Evolutionary conservation across 2,888 invertebrate genomes (phyloP), one percentile per base, ranked within the genome.

Genomic region (Parapristionchus giblindavisi): DNA sequence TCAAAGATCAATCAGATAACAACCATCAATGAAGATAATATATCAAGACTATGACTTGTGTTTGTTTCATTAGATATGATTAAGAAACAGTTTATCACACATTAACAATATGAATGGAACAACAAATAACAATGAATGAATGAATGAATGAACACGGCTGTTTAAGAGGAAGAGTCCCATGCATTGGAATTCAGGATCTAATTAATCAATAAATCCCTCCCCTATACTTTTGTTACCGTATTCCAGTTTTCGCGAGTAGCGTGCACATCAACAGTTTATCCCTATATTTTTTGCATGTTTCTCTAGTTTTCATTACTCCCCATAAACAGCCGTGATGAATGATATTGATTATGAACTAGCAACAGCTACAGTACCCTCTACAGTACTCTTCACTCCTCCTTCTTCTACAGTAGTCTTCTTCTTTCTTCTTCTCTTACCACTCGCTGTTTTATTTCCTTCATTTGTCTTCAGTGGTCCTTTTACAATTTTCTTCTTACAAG

Each of bases 341-440:
- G n/a, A n/a, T n/a, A n/a, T n/a, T n/a, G n/a, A n/a, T n/a, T n/a
- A n/a, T n/a, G n/a, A n/a, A n/a, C n/a, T n/a, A n/a, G n/a, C n/a
- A n/a, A n/a, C n/a, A n/a, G n/a, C n/a, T n/a, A n/a, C n/a, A n/a
- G n/a, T n/a, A n/a, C n/a, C n/a, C 52, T 68, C 68, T n/a, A 8
- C 36, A 24, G 21, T 38, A 24, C 61, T 14, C 3, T 27, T 48
- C 5, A 27, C 48, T 27, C 29, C 70, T 71, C 29, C 70, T 40
- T 29, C 48, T 68, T 24, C 52, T n/a, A 56, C 70, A 27, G 56
- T 56, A 34, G 29, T 40, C 56, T 71, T 71, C 70, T 71, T 71
- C 56, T 40, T 71, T 21, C 70, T 71, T 34, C 70, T 71, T 29
- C 70, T 71, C 70, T 71, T 71, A 29, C 70, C 70, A 71, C 38